A percentile compares a stretch with the other conserved stretches of the same genome.
These are phyloP conservation scores for Bimastos eiseni DNA, from an alignment of 2,888 invertebrate species.

Conservation along the genomic window DNA sequence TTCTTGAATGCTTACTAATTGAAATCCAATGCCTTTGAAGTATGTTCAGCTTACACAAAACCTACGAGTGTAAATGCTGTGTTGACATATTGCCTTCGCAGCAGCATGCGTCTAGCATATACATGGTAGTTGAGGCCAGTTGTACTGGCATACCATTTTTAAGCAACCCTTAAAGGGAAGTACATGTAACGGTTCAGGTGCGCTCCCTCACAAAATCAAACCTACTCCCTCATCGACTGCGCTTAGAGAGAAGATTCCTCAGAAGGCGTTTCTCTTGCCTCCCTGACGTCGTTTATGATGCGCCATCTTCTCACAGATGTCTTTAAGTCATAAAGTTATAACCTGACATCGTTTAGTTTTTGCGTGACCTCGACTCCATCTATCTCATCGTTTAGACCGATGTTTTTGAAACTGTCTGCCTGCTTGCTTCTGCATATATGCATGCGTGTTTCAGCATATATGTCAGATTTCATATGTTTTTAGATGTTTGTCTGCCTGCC, in stretches of 20 bases:
- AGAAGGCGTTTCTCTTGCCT: background rate
- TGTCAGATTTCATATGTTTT: background rate
- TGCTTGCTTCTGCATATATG: background rate
- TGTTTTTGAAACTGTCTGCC: background rate
- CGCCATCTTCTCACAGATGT: background rate
- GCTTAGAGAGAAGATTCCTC: background rate
- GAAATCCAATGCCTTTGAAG: background rate
- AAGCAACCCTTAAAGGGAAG: background rate
- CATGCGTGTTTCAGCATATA: background rate
- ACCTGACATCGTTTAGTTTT: background rate
- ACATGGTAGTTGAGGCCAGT: background rate
- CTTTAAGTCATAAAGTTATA: background rate
- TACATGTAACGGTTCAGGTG: background rate
- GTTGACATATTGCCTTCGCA: background rate
- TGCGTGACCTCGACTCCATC: background rate
- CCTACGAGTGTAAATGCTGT: background rate
- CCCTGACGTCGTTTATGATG: background rate
- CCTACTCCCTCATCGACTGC: background rate
- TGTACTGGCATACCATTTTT: background rate
- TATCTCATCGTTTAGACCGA: background rate
- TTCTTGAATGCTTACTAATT: background rate
- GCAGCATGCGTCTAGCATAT: too few species aligned
- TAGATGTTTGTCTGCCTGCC: background rate
- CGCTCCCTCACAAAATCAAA: background rate
- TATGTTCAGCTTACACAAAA: background rate